phyloP scores from a whole-genome alignment of 2,888 invertebrate genomes.

The Gasteruption jaculator region DNA sequence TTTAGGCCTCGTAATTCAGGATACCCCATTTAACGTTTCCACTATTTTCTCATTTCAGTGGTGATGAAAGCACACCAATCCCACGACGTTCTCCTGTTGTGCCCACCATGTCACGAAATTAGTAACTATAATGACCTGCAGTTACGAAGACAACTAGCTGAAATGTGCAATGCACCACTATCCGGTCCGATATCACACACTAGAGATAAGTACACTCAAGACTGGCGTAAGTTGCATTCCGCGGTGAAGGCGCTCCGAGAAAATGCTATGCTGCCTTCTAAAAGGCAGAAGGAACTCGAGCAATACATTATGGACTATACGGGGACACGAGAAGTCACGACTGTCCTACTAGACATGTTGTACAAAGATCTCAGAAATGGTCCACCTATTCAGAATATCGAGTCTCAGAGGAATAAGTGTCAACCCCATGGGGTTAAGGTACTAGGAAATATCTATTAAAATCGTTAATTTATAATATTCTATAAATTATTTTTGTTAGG shows the following conservation, averaged over 20 bases:
- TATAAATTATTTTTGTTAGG: neutral
- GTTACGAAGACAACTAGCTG: slow-evolving; percentile 59
- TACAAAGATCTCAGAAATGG: slow-evolving; percentile 31
- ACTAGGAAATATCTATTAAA: no score
- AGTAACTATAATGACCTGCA: slow-evolving; percentile 64
- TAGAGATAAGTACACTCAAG: slow-evolving; percentile 34
- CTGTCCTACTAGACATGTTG: slow-evolving; percentile 30
- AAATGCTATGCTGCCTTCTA: slow-evolving; percentile 32
- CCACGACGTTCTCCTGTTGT: slow-evolving; percentile 74
- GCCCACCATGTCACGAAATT: slow-evolving; percentile 65
- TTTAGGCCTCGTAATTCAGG: no score
- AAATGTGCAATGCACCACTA: slow-evolving; percentile 63
- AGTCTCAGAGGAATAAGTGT: slow-evolving; percentile 23
- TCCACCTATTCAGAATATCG: no score
- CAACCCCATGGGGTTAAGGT: slow-evolving; percentile 42
- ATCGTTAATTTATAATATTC: slow-evolving; percentile 6
- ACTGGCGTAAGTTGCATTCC: slow-evolving; percentile 56
- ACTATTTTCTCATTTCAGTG: no score
- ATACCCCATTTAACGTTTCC: no score
- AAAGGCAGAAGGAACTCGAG: slow-evolving; percentile 38
- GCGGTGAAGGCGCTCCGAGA: slow-evolving; percentile 59
- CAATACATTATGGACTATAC: slow-evolving; percentile 33
- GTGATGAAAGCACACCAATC: slow-evolving; percentile 77
- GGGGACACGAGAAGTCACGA: slow-evolving; percentile 31
- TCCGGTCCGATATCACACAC: slow-evolving; percentile 40